Percentiles rank a stretch among this genome's conserved stretches.
phyloP scores from a whole-genome alignment of 2,113 vertebrate genomes.

The Phaethornis superciliosus region DNA sequence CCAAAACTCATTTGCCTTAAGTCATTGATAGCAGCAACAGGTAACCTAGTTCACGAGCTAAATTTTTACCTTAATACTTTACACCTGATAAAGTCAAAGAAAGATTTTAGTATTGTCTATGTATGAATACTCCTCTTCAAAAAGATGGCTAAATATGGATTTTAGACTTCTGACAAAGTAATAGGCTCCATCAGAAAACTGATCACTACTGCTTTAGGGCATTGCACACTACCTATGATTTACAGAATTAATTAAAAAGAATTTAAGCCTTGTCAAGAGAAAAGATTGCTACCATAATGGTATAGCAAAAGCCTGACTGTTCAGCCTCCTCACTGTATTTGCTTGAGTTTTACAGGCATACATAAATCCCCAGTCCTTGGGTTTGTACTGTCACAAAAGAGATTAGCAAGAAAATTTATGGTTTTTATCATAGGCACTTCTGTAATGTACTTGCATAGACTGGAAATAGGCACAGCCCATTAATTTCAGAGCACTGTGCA shows the following conservation, averaged over 20 bases:
- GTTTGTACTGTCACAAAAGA: not conserved
- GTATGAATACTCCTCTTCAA: not conserved
- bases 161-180: not conserved
- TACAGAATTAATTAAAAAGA: not conserved
- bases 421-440: not conserved
- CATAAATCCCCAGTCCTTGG: rapidly evolving
- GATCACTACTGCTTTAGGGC: not conserved
- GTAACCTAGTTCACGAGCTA: not conserved
- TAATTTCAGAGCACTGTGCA: not conserved
- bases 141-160: not conserved
- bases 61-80: not conserved
- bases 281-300: not conserved
- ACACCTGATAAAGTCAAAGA: not conserved
- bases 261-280: not conserved
- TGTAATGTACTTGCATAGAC: not conserved
- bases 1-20: not conserved
- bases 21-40: not conserved
- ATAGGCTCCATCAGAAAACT: not conserved
- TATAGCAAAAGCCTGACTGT: not conserved
- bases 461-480: not conserved
- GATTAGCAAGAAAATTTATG: not conserved
- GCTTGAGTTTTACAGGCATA: not conserved
- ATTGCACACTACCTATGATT: not conserved
- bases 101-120: not conserved
- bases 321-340: not conserved